Evolutionary conservation across 2,888 invertebrate genomes (phyloP).

Genomic region (Horisme vitalbata): DNA sequence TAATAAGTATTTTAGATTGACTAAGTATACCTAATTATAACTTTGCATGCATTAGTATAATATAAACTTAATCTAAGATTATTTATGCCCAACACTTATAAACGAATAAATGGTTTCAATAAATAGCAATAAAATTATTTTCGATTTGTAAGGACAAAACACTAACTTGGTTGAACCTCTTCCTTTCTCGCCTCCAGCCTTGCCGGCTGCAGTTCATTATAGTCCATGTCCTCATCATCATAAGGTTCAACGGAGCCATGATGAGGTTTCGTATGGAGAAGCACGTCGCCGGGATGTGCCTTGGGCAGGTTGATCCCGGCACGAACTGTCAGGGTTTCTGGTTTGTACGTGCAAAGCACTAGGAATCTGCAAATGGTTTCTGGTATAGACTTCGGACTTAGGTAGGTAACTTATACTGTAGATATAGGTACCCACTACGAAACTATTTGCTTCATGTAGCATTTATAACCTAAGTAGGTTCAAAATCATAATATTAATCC

Average conservation of each 20-base stretch:
- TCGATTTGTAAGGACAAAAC: conserved; percentile 7
- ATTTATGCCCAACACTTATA: too few species aligned
- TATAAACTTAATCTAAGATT: too few species aligned
- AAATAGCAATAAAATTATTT: too few species aligned
- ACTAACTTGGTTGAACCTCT: conserved; percentile 63
- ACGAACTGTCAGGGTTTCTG: conserved; percentile 90
- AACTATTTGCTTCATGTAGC: too few species aligned
- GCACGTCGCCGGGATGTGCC: conserved; percentile 77
- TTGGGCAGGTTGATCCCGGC: conserved; percentile 89
- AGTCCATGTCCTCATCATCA: conserved; percentile 64
- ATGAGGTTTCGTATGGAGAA: conserved; percentile 66
- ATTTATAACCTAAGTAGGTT: too few species aligned
- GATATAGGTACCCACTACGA: too few species aligned
- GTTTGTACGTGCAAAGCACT: conserved; percentile 91
- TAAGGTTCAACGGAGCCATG: conserved; percentile 72
- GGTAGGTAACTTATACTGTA: too few species aligned
- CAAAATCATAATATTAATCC: too few species aligned
- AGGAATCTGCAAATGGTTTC: conserved; percentile 83
- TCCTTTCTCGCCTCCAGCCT: conserved; percentile 71
- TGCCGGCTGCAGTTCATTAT: conserved; percentile 75
- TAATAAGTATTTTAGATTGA: too few species aligned
- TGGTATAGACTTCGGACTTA: neutral
- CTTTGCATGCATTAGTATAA: too few species aligned
- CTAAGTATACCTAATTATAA: too few species aligned
- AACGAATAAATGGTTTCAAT: too few species aligned